These are phyloP conservation scores for Caenorhabditis sp. DNA, from an alignment of 2,888 invertebrate species.

Conservation along the genomic window DNA sequence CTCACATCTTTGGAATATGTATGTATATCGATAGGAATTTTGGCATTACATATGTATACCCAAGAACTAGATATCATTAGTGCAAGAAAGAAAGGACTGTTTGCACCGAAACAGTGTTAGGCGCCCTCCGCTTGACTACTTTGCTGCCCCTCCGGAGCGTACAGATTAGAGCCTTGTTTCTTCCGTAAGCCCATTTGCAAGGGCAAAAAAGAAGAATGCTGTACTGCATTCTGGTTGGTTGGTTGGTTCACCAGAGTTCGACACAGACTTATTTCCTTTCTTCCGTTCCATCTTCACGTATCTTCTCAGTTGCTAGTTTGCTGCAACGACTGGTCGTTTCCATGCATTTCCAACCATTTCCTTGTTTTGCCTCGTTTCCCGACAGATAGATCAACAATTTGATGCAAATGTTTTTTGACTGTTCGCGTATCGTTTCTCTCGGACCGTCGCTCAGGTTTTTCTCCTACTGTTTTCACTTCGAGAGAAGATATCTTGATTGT, in stretches of 20 bases:
- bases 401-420: conserved; percentile 56
- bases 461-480: conserved; percentile 24
- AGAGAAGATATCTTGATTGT: not conserved
- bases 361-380: conserved; percentile 33
- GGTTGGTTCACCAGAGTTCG: conserved; percentile 43
- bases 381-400: conserved; percentile 48
- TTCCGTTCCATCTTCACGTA: conserved; percentile 16
- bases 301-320: conserved; percentile 13
- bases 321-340: conserved; percentile 36
- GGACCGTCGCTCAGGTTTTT: conserved; percentile 28
- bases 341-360: conserved; percentile 59
- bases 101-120: conserved; percentile 53
- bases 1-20: conserved; percentile 29
- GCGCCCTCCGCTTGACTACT: conserved; percentile 10
- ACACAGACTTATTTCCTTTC: not conserved
- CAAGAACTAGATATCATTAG: conserved; percentile 62
- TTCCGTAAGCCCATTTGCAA: conserved; percentile 36
- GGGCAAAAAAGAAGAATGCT: conserved; percentile 9
- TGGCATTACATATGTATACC: conserved; percentile 52
- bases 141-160: conserved; percentile 30
- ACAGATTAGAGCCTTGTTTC: conserved; percentile 55
- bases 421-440: conserved; percentile 34
- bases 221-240: conserved; percentile 33
- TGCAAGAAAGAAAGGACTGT: conserved; percentile 31
- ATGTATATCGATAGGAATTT: conserved; percentile 28